Conservation (phyloP, 2,888 invertebrate genomes). For the Didymodactylos carnosus region DNA sequence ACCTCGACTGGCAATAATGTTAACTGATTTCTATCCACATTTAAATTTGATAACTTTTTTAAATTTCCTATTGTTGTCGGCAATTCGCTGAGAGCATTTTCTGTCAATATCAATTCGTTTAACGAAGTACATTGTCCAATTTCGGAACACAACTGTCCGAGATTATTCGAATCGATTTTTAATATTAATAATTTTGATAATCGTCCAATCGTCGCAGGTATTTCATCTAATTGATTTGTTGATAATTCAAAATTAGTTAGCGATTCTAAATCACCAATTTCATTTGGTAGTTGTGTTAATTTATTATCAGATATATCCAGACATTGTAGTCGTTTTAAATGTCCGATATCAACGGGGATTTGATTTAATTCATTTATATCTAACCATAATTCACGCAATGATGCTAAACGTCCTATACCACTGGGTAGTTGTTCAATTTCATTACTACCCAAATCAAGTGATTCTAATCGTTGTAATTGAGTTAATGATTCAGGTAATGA, state of each 20-base stretch:
- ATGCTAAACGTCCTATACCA: constrained; percentile 44
- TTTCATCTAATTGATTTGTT: constrained; percentile 45
- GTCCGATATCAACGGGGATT: constrained; percentile 55
- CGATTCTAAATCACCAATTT: constrained; percentile 59
- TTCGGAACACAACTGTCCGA: constrained; percentile 34
- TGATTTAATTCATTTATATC: constrained; percentile 51
- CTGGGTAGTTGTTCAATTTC: constrained; percentile 61
- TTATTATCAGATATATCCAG: constrained; percentile 64
- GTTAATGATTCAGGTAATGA: constrained; percentile 72
- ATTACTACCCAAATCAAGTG: constrained; percentile 80
- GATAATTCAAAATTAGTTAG: constrained; percentile 46
- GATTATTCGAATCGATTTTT: constrained; percentile 57
- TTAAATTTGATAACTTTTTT: constrained; percentile 63
- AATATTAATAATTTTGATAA: constrained; percentile 64
- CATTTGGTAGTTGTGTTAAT: constrained; percentile 54
- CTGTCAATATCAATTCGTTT: constrained; percentile 87
- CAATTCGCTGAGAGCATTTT: constrained; percentile 66
- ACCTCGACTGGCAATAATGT: constrained; percentile 36
- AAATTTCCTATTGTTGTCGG: constrained; percentile 75
- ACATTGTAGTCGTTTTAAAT: constrained; percentile 49
- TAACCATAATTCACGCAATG: constrained; percentile 54
- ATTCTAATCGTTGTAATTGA: constrained; percentile 53
- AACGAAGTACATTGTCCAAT: constrained; percentile 54
- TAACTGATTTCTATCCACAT: constrained; percentile 63
- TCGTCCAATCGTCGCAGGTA: constrained; percentile 66